Evolutionary conservation across 2,113 vertebrate species (phyloP).

Genomic region (Ramphastos sulfuratus): DNA sequence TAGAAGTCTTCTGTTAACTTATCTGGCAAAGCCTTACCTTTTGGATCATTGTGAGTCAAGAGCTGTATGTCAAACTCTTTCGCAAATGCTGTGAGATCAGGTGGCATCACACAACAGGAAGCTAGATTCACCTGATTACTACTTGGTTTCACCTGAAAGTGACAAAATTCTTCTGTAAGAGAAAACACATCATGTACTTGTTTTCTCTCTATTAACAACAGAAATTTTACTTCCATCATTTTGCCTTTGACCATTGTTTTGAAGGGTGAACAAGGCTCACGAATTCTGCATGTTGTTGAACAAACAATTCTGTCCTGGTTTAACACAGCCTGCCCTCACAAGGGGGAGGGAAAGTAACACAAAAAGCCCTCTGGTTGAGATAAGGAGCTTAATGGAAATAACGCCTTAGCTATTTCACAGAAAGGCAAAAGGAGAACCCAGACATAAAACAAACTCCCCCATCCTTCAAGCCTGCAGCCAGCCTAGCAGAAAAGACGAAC

Average conservation of each 20-base stretch:
- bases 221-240: neutral
- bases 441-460: too few species aligned
- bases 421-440: too few species aligned
- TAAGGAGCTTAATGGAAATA: too few species aligned
- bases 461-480: too few species aligned
- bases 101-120: constrained; percentile 99
- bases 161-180: neutral
- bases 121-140: constrained; percentile 99
- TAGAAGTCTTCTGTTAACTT: neutral
- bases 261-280: neutral
- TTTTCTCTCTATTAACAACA: neutral
- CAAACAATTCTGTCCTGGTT: neutral
- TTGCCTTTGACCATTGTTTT: neutral
- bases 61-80: constrained; percentile 97
- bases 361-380: too few species aligned
- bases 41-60: constrained; percentile 95
- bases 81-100: constrained; percentile 95
- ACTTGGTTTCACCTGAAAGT: constrained; percentile 91
- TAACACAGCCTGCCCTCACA: too few species aligned
- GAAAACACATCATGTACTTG: neutral
- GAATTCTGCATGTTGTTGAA: neutral
- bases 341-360: too few species aligned
- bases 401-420: too few species aligned
- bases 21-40: constrained; percentile 79
- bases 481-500: too few species aligned